Conservation (phyloP, 2,888 invertebrate genomes). For the Junonia oenone region DNA sequence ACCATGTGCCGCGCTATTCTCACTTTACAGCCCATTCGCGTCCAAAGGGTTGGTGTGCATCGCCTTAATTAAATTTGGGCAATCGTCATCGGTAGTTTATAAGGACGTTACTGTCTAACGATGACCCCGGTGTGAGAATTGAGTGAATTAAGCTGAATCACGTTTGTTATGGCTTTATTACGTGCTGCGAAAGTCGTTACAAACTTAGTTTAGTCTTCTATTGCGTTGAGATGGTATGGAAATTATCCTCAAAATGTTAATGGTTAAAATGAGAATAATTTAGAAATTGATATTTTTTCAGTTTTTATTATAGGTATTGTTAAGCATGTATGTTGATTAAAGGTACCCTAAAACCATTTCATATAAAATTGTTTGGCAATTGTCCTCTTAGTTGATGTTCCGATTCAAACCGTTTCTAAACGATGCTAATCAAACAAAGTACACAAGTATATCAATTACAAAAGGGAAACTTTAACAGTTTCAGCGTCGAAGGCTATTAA, state of each 20-base stretch:
- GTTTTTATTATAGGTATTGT: no score
- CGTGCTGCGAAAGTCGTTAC: constrained; percentile 46
- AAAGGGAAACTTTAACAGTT: constrained; percentile 33
- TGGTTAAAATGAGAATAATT: no score
- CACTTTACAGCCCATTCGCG: constrained; percentile 61
- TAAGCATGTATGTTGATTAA: no score
- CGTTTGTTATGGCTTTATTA: constrained; percentile 56
- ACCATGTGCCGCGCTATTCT: constrained; percentile 57
- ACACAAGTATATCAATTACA: constrained; percentile 25
- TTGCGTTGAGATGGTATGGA: neutral
- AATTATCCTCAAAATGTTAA: neutral
- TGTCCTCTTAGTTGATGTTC: neutral
- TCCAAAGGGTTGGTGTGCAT: constrained; percentile 52
- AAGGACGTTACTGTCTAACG: constrained; percentile 58
- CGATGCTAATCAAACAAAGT: constrained; percentile 14
- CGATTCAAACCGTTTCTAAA: neutral
- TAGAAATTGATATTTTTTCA: no score
- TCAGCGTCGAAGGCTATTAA: constrained; percentile 51
- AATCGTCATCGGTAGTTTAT: constrained; percentile 63
- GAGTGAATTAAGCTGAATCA: constrained; percentile 69
- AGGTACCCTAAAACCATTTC: neutral
- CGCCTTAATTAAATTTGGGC: constrained; percentile 73
- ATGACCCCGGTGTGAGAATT: constrained; percentile 63
- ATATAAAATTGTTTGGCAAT: neutral
- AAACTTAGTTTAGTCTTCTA: neutral